Conservation (phyloP, 2,888 invertebrate genomes). For the Drosophila lutescens region DNA sequence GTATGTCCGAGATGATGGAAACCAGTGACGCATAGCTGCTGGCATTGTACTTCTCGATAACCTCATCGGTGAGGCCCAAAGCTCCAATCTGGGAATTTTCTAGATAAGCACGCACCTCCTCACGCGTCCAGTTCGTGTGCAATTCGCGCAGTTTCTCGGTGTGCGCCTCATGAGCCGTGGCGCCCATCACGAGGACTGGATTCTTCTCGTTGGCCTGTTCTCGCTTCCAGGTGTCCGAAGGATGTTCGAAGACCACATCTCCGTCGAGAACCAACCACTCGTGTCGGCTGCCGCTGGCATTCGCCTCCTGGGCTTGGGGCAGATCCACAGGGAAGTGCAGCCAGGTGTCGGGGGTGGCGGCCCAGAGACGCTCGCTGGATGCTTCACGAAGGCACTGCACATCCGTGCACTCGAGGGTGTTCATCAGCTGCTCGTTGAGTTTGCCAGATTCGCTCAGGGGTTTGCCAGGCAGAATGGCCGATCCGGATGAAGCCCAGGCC, state of each 20-base stretch:
- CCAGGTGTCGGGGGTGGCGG: conserved; percentile 91
- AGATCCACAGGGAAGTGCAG: conserved; percentile 86
- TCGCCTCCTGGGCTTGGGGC: conserved; percentile 86
- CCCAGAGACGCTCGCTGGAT: conserved; percentile 86
- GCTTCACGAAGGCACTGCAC: conserved; percentile 86
- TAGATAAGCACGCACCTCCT: conserved; percentile 88
- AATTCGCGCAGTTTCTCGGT: conserved; percentile 87
- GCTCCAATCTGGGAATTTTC: conserved; percentile 86
- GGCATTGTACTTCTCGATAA: conserved; percentile 88
- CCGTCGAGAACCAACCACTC: conserved; percentile 93
- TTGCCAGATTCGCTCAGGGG: conserved; percentile 87
- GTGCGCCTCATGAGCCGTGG: conserved; percentile 90
- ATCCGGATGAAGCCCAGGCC: conserved; percentile 92
- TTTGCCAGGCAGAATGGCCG: conserved; percentile 89
- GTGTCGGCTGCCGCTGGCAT: conserved; percentile 85
- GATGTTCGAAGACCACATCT: conserved; percentile 87
- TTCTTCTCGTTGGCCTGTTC: conserved; percentile 76
- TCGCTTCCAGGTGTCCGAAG: conserved; percentile 87
- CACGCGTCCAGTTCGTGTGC: conserved; percentile 88
- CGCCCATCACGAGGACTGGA: conserved; percentile 88
- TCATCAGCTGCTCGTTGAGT: conserved; percentile 87
- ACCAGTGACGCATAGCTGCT: conserved; percentile 89
- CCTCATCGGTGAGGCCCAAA: conserved; percentile 87
- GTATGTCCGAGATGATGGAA: conserved; percentile 90
- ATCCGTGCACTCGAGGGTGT: conserved; percentile 86